Percentiles rank a stretch among this genome's conserved stretches.
Evolutionary conservation across 2,888 invertebrate genomes (phyloP).

Genomic region (Eulithis prunata): DNA sequence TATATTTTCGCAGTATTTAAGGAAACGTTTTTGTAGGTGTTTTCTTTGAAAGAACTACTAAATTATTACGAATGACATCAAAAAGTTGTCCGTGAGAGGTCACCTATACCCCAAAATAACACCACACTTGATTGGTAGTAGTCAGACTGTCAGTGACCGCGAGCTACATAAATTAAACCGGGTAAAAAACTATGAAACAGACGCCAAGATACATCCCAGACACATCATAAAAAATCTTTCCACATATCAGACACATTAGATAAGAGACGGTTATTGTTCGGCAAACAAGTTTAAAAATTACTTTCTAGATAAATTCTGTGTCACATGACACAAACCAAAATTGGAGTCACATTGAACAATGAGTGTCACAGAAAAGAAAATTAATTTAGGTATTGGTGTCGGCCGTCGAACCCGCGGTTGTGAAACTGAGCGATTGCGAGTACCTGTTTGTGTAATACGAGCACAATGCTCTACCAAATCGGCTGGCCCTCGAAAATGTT

Average conservation of each 20-base stretch:
- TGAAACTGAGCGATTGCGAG: conserved; percentile 80
- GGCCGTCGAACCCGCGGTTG: conserved; percentile 80
- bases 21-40: too few species aligned
- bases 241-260: conserved; percentile 4
- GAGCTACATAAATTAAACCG: background rate
- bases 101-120: background rate
- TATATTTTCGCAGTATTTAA: too few species aligned
- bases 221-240: conserved; percentile 17
- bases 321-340: conserved; percentile 68
- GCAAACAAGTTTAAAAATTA: conserved; percentile 52
- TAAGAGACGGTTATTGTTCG: conserved; percentile 23
- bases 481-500: conserved; percentile 74
- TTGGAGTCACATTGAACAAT: conserved; percentile 77
- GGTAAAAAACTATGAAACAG: conserved; percentile 12
- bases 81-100: background rate
- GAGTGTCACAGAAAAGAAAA: conserved; percentile 78
- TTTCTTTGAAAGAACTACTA: background rate
- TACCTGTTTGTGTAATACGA: conserved; percentile 79
- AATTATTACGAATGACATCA: background rate
- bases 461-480: conserved; percentile 75
- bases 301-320: conserved; percentile 60
- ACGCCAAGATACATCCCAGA: conserved; percentile 12
- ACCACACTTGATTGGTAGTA: background rate
- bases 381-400: conserved; percentile 84
- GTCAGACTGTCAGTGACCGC: conserved; percentile 13